A percentile compares a stretch with the other conserved stretches of the same genome.
These are phyloP conservation scores for Mobula hypostoma DNA, from an alignment of 2,113 vertebrate species.

Conservation along the genomic window DNA sequence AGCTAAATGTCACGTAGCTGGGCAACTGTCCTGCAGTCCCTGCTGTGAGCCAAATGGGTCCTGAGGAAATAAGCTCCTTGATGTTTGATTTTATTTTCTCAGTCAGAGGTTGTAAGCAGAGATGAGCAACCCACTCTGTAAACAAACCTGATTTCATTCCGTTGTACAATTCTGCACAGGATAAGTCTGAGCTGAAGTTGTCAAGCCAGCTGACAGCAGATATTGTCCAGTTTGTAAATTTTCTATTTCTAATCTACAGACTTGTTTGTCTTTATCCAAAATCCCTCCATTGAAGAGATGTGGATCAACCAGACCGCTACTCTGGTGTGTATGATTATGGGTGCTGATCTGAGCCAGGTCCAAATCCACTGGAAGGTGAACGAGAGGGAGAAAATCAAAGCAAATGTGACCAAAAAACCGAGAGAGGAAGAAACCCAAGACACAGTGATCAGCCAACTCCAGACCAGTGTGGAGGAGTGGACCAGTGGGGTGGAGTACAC, in stretches of 20 bases:
- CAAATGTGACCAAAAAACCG: not conserved
- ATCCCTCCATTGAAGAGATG: not conserved
- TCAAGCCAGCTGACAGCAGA: not conserved
- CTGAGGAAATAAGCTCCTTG: no score
- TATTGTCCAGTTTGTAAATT: no score
- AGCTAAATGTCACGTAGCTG: no score
- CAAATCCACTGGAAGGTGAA: not conserved
- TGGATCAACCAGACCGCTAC: not conserved
- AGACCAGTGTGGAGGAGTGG: not conserved
- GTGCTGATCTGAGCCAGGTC: not conserved
- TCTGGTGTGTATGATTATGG: not conserved
- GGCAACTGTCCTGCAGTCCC: no score
- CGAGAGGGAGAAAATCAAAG: not conserved
- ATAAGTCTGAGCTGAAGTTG: not conserved
- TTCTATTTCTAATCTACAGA: not conserved
- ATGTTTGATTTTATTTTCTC: not conserved
- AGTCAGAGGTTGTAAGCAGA: not conserved
- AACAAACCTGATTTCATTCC: not conserved
- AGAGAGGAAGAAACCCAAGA: not conserved
- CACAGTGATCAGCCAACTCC: not conserved
- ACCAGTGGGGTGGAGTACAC: not conserved
- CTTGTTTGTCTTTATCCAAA: not conserved
- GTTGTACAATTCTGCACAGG: not conserved
- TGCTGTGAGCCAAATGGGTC: no score
- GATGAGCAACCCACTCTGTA: not conserved